phyloP scores from a whole-genome alignment of 2,888 invertebrate species.

The Platycnemis pennipes region DNA sequence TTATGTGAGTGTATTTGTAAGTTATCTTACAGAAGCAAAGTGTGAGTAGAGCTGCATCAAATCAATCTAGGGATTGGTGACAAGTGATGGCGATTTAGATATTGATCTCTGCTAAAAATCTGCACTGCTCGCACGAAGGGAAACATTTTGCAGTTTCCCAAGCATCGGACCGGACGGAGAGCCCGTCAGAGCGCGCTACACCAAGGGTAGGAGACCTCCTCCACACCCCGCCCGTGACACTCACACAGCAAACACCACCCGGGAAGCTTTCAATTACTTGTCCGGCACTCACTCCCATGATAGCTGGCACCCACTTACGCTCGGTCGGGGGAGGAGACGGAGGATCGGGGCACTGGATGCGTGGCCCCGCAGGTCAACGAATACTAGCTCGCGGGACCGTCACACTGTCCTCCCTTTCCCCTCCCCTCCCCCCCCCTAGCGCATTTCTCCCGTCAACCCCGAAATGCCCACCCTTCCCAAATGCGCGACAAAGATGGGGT shows the following conservation, averaged over 20 bases:
- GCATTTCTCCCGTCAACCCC: neutral
- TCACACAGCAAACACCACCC: constrained; percentile 24
- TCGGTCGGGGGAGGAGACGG: neutral
- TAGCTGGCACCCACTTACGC: constrained; percentile 58
- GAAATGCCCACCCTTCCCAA: neutral
- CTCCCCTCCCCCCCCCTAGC: neutral
- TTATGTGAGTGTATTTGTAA: too few species aligned
- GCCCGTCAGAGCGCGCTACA: neutral
- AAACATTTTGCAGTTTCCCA: too few species aligned
- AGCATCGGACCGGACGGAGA: too few species aligned
- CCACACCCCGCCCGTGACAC: neutral
- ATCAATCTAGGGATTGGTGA: too few species aligned
- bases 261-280: constrained; percentile 68
- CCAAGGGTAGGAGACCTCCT: neutral
- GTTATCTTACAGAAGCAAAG: too few species aligned
- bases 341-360: too few species aligned
- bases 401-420: neutral
- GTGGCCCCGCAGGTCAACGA: neutral
- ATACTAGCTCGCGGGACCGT: neutral
- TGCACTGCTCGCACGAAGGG: too few species aligned
- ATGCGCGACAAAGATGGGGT: neutral
- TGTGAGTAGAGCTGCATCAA: too few species aligned
- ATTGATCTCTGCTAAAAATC: too few species aligned
- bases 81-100: too few species aligned
- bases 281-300: constrained; percentile 59